Conservation (phyloP, 1,140 invertebrate genomes). For the Carposina sasakii region DNA sequence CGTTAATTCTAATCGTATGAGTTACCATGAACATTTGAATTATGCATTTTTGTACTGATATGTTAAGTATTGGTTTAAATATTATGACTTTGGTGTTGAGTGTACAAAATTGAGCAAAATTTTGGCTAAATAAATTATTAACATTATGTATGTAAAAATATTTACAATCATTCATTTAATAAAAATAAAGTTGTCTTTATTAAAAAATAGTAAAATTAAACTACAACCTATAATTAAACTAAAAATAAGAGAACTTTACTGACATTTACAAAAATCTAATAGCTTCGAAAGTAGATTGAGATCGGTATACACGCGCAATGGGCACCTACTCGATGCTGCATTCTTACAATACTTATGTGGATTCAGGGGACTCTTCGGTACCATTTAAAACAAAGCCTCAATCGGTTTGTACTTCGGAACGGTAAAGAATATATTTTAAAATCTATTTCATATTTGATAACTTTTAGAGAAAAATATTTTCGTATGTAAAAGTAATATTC, state of each 20-base stretch:
- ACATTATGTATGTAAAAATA: constrained; percentile 51
- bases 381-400: no score
- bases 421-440: no score
- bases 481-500: no score
- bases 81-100: constrained; percentile 70
- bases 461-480: no score
- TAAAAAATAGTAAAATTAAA: constrained; percentile 43
- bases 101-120: constrained; percentile 70
- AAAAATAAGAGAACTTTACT: constrained; percentile 46
- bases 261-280: constrained; percentile 53
- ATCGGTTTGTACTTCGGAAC: no score
- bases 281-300: constrained; percentile 67
- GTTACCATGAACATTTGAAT: no score
- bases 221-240: constrained; percentile 36
- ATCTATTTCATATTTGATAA: no score
- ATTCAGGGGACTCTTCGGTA: no score
- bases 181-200: constrained; percentile 61
- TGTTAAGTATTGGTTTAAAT: constrained; percentile 44
- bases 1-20: no score
- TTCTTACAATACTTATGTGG: no score
- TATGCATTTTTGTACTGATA: constrained; percentile 67
- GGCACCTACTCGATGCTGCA: no score
- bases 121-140: constrained; percentile 68
- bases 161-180: constrained; percentile 49
- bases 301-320: no score